phyloP scores from a whole-genome alignment of 2,797 vertebrate species.

The Echeneis naucrates region DNA sequence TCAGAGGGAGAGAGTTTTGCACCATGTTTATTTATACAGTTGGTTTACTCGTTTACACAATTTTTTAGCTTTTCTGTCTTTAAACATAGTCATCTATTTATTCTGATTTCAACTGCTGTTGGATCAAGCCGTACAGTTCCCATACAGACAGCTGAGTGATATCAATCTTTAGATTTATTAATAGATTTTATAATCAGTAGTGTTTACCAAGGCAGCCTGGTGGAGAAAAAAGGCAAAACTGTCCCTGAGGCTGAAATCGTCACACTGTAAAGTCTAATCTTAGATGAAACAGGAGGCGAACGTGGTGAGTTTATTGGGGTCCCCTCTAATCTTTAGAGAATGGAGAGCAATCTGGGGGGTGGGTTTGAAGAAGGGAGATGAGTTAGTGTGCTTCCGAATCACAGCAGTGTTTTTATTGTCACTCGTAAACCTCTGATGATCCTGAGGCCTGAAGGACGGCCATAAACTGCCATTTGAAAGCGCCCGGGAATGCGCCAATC shows the following conservation, averaged over 20 bases:
- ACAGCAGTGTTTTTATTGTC: constrained; percentile 73
- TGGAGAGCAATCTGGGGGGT: constrained; percentile 51
- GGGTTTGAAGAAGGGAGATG: constrained; percentile 28
- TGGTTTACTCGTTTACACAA: no score
- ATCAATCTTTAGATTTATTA: not conserved
- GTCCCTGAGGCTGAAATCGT: not conserved
- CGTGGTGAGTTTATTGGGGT: constrained; percentile 62
- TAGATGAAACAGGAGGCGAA: constrained; percentile 16
- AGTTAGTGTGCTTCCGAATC: constrained; percentile 69
- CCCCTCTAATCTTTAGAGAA: constrained; percentile 68
- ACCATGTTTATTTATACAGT: no score
- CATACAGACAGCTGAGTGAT: not conserved
- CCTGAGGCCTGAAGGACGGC: constrained; percentile 61
- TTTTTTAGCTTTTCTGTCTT: no score
- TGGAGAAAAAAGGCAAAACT: constrained; percentile 3
- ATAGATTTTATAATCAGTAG: not conserved
- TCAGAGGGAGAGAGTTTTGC: no score
- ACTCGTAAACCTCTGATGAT: constrained; percentile 79
- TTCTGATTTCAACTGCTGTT: not conserved
- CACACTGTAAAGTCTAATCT: constrained; percentile 17
- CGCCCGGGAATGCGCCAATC: constrained; percentile 73
- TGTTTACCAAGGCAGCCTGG: not conserved
- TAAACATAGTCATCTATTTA: no score
- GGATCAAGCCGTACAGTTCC: not conserved
- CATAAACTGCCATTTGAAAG: constrained; percentile 79